These are phyloP conservation scores for Psephotus haematonotus DNA, from an alignment of 2,113 vertebrate genomes.

Conservation along the genomic window DNA sequence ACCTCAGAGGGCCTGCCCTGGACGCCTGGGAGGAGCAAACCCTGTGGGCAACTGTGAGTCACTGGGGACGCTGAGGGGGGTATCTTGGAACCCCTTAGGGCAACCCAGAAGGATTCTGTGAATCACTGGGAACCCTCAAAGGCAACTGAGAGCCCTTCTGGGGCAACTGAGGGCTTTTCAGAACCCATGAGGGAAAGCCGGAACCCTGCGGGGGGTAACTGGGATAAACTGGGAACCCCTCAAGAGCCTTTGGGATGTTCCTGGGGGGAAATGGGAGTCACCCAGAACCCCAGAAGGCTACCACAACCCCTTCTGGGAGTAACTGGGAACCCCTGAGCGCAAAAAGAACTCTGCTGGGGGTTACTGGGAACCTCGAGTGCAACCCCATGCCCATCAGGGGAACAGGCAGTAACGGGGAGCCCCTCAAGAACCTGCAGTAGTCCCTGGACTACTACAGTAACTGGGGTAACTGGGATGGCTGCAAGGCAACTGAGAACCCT, in stretches of 20 bases:
- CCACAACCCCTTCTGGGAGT: background rate
- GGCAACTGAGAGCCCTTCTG: no score
- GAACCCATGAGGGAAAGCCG: no score
- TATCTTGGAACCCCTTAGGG: background rate
- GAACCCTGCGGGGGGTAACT: no score
- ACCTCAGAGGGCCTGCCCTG: background rate
- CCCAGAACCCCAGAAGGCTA: no score
- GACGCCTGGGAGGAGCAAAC: background rate
- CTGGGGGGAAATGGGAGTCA: no score
- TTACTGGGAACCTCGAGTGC: background rate
- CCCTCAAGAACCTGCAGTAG: background rate
- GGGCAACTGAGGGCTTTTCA: no score
- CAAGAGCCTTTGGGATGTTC: no score
- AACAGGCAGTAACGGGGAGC: background rate
- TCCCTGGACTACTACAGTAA: background rate
- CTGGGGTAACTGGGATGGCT: background rate
- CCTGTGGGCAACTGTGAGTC: background rate
- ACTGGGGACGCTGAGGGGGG: background rate
- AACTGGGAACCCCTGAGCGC: background rate
- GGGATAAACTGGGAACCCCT: no score
- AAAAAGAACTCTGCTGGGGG: no score
- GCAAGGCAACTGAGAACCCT: background rate
- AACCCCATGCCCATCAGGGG: background rate
- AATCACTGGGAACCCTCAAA: background rate
- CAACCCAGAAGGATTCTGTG: background rate